Evolutionary conservation across 1,140 invertebrate genomes (phyloP), one percentile per base, ranked within the genome.

Genomic region (Drosophila pandora): DNA sequence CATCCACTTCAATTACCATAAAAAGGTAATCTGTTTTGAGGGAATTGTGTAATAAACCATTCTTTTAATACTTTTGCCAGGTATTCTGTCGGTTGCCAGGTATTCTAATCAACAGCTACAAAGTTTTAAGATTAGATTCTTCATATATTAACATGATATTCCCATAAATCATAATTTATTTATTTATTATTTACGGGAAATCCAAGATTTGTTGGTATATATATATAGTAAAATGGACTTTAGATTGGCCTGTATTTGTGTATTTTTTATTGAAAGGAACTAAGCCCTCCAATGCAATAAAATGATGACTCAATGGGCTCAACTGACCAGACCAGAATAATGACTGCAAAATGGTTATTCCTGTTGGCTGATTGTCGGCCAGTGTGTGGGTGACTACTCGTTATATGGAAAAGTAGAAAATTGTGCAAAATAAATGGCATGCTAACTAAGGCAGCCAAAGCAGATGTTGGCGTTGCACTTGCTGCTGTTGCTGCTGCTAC

Each of bases 371-470:
- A 28, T 28, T 28, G 25, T 28, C 7, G 5, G 7, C 25, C 6
- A 50, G 25, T n/a, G 25, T 57, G 9, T 32, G 39, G 72, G 61
- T 58, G 39, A 64, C 53, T 61, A 48, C 56, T 65, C 61, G 63
- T 50, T 63, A 67, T 67, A 70, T 57, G 32, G 32, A 70, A 72
- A 49, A 53, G 49, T 37, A 60, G 49, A 62, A 71, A 50, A 71
- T 55, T 71, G 57, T 52, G 37, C 41, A 61, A 73, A 69, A 73
- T 73, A 54, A 71, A 59, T 57, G 64, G 64, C 49, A 32, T 22
- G 25, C 64, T 13, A 47, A 52, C 41, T 71, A 34, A 70, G 48
- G 45, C 55, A 41, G 64, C 39, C 28, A 34, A 47, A 59, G 45
- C 39, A 25, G 22, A 30, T 65, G 32, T 8, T 9, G 10, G 12